Percentiles rank a stretch among this genome's conserved stretches.
phyloP scores from a whole-genome alignment of 2,888 invertebrate species.

The Belgica antarctica region DNA sequence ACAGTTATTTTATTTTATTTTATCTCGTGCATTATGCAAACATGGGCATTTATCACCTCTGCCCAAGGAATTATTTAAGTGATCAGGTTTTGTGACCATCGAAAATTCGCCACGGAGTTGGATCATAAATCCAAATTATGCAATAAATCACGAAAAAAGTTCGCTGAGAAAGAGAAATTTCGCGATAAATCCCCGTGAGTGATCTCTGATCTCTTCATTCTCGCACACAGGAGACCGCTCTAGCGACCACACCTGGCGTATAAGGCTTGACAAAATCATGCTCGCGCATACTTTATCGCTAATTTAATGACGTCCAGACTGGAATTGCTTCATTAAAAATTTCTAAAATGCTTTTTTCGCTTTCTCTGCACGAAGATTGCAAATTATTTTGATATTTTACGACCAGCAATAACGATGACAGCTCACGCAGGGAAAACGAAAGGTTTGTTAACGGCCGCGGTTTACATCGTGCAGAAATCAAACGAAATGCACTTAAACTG shows the following conservation, averaged over 20 bases:
- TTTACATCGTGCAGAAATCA: too few species aligned
- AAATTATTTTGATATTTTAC: background rate
- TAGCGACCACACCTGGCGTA: slow-evolving; percentile 23
- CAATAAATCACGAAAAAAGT: background rate
- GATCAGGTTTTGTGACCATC: background rate
- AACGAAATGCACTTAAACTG: slow-evolving; percentile 30
- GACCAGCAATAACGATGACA: background rate
- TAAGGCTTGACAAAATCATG: background rate
- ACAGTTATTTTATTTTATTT: slow-evolving; percentile 6
- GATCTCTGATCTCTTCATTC: slow-evolving; percentile 4
- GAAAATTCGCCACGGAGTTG: background rate
- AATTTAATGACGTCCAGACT: background rate
- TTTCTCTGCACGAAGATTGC: slow-evolving; percentile 21
- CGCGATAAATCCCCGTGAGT: background rate
- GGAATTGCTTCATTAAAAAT: slow-evolving; percentile 33
- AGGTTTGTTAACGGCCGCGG: background rate
- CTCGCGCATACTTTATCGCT: slow-evolving; percentile 7
- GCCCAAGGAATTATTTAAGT: background rate
- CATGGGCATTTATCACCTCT: slow-evolving; percentile 13
- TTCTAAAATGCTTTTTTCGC: background rate
- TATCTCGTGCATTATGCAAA: slow-evolving; percentile 7
- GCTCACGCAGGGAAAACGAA: slow-evolving; percentile 7
- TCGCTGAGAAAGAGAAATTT: slow-evolving; percentile 4
- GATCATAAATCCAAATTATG: slow-evolving; percentile 2
- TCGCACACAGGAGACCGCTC: too few species aligned